Base-by-base conservation (phyloP, 2,113 vertebrate genomes). In the Brachyhypopomus gauderio region DNA sequence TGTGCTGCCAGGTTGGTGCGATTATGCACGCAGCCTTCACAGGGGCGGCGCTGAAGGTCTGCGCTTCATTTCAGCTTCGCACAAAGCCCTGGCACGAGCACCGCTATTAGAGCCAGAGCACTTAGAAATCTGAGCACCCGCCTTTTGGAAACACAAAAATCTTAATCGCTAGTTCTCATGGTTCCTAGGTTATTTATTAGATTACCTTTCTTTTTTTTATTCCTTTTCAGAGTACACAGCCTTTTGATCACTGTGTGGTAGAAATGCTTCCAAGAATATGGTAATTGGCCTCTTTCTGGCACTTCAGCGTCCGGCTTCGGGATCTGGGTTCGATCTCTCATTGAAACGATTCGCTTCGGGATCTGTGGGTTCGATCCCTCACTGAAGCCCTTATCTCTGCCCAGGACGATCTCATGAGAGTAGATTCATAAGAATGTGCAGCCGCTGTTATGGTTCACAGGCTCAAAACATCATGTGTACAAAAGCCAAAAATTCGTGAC, bases 1-100 rank as follows among this genome's bases (percentile, higher is more conserved):
- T 12, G 9, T 4, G 4, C 79, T 80, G 66, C 38, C n/a, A 73
- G 48, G 25, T 75, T 63, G 23, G 70, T 75, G 70, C 83, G 63
- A 69, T 81, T 74, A 70, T 36, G 23, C 30, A 63, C 48, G 30
- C 36, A 67, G 34, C 3, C 4, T 3, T 80, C 69, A 55, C 16
- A 20, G 48, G 27, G 30, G 38, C n/a, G 55, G 22, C 64, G 45
- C 36, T 80, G 30, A 30, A 19, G n/a, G 6, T 22, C 78, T 22
- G 27, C 12, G 9, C 45, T 22, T 80, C 36, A 14, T 62, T 59
- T 45, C 5, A 8, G 69, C 27, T 19, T 16, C 3, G 19, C 20
- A 27, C 36, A 30, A 12, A 41, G 5, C 17, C 22, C 25, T 19
- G 22, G 45, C 17, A 14, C 58, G 45, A 69, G 55, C 36, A 52